Evolutionary conservation across 1,140 invertebrate genomes (phyloP), one percentile per base, ranked within the genome.

Genomic region (Pygmarrhopalites habei): DNA sequence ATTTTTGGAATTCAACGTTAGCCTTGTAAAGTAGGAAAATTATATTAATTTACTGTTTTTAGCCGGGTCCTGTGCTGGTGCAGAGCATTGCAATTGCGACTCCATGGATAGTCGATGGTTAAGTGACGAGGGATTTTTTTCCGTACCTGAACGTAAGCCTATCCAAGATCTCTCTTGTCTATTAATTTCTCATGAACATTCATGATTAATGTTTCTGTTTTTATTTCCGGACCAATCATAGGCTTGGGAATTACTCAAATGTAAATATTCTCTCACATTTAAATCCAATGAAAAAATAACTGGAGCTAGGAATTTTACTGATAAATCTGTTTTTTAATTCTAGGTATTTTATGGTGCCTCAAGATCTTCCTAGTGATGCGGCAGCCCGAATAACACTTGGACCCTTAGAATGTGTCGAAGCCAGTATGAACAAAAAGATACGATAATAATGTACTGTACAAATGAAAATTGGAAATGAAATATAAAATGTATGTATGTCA

Each of bases 341-440:
- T n/a, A n/a, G n/a, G n/a, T n/a, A 64, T 58, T 92, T 95, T 71
- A 74, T 93, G 25, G 90, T 93, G 72, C 89, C 92, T 71, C 84
- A 85, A 65, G 84, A 91, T 74, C 77, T 92, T 53, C 83, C 85
- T 58, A 82, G 85, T 64, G 86, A 91, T 74, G 88, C 90, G 1
- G 83, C 86, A 63, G 92, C 88, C 1, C 80, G 89, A 67, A 88
- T 96, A 12, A 93, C 89, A 1, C 76, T 95, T 15, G 92, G 92
- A 4, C 89, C 90, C 14, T 77, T 95, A 52, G 88, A 93, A 75
- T 95, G 92, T 76, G 90, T 94, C 49, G 92, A 95, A 82, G 92
- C 90, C 61, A 92, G 92, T 94, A 78, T 82, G 83, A 79, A n/a
- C n/a, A n/a, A n/a, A 56, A 64, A n/a, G 4, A 61, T 59, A 46